phyloP scores from a whole-genome alignment of 2,888 invertebrate genomes.

The Teleiodes luculella region DNA sequence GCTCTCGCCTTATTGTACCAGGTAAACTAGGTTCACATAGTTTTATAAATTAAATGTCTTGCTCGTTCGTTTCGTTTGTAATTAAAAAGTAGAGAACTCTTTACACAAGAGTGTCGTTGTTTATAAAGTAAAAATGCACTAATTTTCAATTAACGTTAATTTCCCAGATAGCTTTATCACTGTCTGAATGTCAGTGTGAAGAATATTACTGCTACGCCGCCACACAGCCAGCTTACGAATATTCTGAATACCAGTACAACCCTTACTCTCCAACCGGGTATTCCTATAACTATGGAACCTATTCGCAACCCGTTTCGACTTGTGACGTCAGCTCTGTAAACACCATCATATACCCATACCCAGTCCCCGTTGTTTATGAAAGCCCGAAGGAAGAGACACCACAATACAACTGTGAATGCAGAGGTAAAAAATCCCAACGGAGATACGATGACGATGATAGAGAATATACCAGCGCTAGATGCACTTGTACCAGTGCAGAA shows the following conservation, averaged over 20 bases:
- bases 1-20: too few relatives aligned
- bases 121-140: too few relatives aligned
- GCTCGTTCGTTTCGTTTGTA: too few relatives aligned
- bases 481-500: constrained; percentile 17
- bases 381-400: neutral
- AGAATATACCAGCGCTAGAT: neutral
- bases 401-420: neutral
- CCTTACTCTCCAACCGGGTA: constrained; percentile 13
- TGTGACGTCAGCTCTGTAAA: neutral
- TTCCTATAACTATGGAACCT: neutral
- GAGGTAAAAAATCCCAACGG: neutral
- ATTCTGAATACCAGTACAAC: neutral
- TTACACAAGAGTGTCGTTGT: too few relatives aligned
- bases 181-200: neutral
- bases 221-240: neutral
- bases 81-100: too few relatives aligned
- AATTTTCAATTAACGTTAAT: too few relatives aligned
- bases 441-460: neutral
- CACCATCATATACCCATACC: neutral
- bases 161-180: neutral
- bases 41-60: too few relatives aligned
- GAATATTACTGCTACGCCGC: neutral
- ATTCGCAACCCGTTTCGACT: neutral
- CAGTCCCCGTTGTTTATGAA: neutral
- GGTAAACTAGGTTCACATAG: too few relatives aligned